A percentile compares a stretch with the other conserved stretches of the same genome.
These are phyloP conservation scores for Gortyna flavago DNA, from an alignment of 2,888 invertebrate species.

Conservation along the genomic window DNA sequence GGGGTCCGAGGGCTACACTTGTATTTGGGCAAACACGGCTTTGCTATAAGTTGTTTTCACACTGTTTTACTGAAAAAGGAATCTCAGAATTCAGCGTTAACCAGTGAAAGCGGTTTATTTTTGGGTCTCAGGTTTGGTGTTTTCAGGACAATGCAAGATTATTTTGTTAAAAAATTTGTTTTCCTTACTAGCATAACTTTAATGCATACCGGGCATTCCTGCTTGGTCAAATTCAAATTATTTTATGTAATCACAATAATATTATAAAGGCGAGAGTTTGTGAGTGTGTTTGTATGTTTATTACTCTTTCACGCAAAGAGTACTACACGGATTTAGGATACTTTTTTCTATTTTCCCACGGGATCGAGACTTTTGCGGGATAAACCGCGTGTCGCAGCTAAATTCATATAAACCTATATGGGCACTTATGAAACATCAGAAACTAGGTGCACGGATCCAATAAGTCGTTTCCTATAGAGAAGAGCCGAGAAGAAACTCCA, in stretches of 20 bases:
- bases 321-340: no score
- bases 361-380: no score
- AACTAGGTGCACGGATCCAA: not conserved
- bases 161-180: not conserved
- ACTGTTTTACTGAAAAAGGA: constrained; percentile 36
- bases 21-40: constrained; percentile 55
- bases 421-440: not conserved
- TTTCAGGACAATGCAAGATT: constrained; percentile 3
- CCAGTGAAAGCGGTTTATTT: constrained; percentile 22
- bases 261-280: no score
- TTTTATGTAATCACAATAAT: no score
- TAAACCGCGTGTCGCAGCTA: no score
- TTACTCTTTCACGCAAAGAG: no score
- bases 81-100: constrained; percentile 3
- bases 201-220: not conserved
- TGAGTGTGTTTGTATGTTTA: no score
- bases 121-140: constrained; percentile 6
- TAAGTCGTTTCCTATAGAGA: not conserved
- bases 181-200: not conserved
- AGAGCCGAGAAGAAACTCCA: no score
- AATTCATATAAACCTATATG: not conserved
- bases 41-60: constrained; percentile 44
- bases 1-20: constrained; percentile 36
- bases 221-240: not conserved
- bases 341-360: no score